Evolutionary conservation across 2,888 invertebrate genomes (phyloP).

Genomic region (Pasiphila rectangulata): DNA sequence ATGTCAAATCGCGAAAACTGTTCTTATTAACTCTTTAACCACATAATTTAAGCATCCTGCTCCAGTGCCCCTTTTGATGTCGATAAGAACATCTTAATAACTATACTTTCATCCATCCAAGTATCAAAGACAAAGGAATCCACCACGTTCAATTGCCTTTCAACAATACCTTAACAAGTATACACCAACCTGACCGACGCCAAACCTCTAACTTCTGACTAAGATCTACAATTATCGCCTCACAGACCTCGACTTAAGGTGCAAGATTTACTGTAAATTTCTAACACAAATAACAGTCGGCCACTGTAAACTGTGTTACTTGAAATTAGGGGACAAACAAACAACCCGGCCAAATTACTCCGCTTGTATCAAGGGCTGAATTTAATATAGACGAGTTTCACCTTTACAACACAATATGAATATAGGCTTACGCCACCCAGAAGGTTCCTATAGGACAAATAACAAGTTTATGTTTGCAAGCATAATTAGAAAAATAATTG

Average conservation of each 20-base stretch:
- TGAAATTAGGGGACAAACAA: slow-evolving; percentile 61
- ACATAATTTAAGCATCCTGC: no score
- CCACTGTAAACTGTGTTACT: slow-evolving; percentile 65
- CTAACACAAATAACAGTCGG: slow-evolving; percentile 56
- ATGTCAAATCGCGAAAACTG: no score
- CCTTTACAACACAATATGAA: slow-evolving; percentile 14
- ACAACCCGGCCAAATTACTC: slow-evolving; percentile 52
- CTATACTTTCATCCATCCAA: no score
- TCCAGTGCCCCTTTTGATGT: no score
- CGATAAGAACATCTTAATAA: no score
- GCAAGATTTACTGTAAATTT: slow-evolving; percentile 52
- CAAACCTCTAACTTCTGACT: not conserved
- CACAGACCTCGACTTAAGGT: slow-evolving; percentile 11
- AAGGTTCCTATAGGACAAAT: not conserved
- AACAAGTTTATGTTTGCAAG: not conserved
- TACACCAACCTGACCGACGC: slow-evolving; percentile 4
- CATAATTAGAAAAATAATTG: no score
- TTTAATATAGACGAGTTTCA: slow-evolving; percentile 42
- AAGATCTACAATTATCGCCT: slow-evolving; percentile 12
- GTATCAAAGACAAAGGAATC: no score
- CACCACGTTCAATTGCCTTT: no score
- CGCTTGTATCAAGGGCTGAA: slow-evolving; percentile 55
- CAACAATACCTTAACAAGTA: not conserved
- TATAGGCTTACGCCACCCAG: not conserved
- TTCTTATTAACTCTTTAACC: no score